Evolutionary conservation across 2,797 vertebrate genomes (phyloP).

Genomic region (Enteromius thamalakanensis): DNA sequence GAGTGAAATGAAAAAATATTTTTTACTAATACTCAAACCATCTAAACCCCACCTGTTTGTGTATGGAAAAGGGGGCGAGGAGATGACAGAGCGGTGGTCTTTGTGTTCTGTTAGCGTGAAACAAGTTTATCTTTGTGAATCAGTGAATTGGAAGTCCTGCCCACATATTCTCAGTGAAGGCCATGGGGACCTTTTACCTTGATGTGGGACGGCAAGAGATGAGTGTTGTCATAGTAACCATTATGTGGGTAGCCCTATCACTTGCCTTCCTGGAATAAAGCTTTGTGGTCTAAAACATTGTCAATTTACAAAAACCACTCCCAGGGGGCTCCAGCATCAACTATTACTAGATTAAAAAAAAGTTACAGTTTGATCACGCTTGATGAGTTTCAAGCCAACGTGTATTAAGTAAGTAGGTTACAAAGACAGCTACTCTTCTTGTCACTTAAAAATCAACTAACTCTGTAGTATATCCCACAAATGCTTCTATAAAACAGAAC

Average conservation of each 20-base stretch:
- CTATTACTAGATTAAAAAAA: constrained; percentile 32
- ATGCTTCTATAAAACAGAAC: too few species aligned
- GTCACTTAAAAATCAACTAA: not conserved
- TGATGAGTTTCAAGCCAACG: constrained; percentile 19
- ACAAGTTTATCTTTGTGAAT: constrained; percentile 23
- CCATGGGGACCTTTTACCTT: constrained; percentile 48
- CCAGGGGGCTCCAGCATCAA: constrained; percentile 45
- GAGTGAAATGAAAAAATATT: not conserved
- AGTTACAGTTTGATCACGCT: constrained; percentile 40
- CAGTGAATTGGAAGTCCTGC: constrained; percentile 33
- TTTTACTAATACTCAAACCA: not conserved
- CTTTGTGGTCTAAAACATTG: constrained; percentile 33
- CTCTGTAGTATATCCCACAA: not conserved
- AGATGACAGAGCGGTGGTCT: constrained; percentile 13
- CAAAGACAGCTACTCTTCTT: not conserved
- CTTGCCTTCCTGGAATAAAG: constrained; percentile 58
- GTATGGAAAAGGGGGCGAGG: not conserved
- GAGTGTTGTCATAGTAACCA: constrained; percentile 58
- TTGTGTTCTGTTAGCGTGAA: constrained; percentile 12
- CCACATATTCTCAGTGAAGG: constrained; percentile 43
- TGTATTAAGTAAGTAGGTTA: constrained; percentile 4
- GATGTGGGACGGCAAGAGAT: constrained; percentile 50
- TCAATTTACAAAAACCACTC: constrained; percentile 40
- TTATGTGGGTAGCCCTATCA: constrained; percentile 38
- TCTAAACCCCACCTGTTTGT: constrained; percentile 9